A percentile compares a stretch with the other conserved stretches of the same genome.
phyloP scores from a whole-genome alignment of 2,113 vertebrate species.

The Dolichotis patagonum region DNA sequence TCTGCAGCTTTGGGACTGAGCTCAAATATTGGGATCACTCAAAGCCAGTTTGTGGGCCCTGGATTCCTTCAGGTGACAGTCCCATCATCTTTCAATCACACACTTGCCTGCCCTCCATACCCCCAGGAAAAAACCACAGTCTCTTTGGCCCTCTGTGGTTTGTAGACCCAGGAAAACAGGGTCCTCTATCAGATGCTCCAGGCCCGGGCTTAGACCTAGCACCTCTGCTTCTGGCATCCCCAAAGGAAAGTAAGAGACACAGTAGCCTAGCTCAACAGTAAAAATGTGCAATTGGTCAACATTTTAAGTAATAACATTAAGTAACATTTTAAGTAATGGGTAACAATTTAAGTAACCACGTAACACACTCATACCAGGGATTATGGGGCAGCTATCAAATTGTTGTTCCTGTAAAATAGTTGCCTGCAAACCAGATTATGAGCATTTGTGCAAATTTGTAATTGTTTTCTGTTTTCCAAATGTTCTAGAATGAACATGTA shows the following conservation, averaged over 20 bases:
- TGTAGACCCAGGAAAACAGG: not conserved
- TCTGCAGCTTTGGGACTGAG: not conserved
- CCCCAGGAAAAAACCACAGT: not conserved
- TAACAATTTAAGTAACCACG: not conserved
- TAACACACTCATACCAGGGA: accelerated
- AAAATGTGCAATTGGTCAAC: not conserved
- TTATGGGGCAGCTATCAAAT: not conserved
- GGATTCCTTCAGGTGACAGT: not conserved
- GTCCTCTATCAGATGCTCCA: not conserved
- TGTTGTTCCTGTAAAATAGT: not conserved
- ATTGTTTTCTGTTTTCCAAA: not conserved
- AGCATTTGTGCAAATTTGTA: not conserved
- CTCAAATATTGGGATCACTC: not conserved
- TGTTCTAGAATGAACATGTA: not conserved
- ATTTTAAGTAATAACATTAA: too few relatives aligned
- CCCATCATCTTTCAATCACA: not conserved
- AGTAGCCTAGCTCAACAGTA: accelerated
- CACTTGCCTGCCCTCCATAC: accelerated
- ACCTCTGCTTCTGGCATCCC: not conserved
- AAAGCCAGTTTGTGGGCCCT: not conserved
- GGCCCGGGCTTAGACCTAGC: not conserved
- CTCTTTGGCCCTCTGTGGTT: too few relatives aligned
- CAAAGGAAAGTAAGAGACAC: not conserved
- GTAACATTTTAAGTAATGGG: not conserved
- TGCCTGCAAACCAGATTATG: not conserved